Evolutionary conservation across 1,140 invertebrate species (phyloP), one percentile per base, ranked within the genome.

Genomic region (Microplitis demolitor): DNA sequence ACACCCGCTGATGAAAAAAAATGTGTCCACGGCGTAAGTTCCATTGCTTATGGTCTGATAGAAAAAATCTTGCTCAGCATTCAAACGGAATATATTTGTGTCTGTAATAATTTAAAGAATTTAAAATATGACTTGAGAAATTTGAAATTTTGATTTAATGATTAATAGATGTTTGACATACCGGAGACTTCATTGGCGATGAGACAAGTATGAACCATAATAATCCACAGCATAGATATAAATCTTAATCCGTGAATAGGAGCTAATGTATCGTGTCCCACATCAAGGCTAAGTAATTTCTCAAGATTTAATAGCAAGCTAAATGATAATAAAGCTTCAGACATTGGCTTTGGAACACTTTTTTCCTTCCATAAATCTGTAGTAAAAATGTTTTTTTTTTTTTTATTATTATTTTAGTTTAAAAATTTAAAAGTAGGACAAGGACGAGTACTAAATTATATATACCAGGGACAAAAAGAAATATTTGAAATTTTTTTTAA

Each of bases 1-100:
- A 72, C 83, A 81, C n/a, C 85, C 85, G 64, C 84, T 85, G 37
- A 89, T 85, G 33, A 89, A 84, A 73, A 87, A 87, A 75, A 87
- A 87, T 11, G 85, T 86, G 67, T 87, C 85, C 3, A 87, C 85
- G 2, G 82, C 80, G 71, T 83, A 87, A 13, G 79, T 81, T 16
- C 78, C 82, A 72, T 86, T 87, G 64, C 82, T 83, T 56, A 87
- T 79, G 8, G 82, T 84, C 76, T 85, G 85, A 68, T 83, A 87
- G 0, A 87, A 64, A 74, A 87, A 83, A 69, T 86, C 78, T 8
- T 70, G 73, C 73, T 87, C 86, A 4, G 79, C 79, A 33, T 76
- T 77, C 9, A 71, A 71, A 58, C 82, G 74, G 54, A 83, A 82
- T n/a, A 80, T 76, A 74, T 80, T 79, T 63, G 76, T 84, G 74